Evolutionary conservation across 2,888 invertebrate species (phyloP), one percentile per base, ranked within the genome.

Genomic region (Deladenus siricidicola): DNA sequence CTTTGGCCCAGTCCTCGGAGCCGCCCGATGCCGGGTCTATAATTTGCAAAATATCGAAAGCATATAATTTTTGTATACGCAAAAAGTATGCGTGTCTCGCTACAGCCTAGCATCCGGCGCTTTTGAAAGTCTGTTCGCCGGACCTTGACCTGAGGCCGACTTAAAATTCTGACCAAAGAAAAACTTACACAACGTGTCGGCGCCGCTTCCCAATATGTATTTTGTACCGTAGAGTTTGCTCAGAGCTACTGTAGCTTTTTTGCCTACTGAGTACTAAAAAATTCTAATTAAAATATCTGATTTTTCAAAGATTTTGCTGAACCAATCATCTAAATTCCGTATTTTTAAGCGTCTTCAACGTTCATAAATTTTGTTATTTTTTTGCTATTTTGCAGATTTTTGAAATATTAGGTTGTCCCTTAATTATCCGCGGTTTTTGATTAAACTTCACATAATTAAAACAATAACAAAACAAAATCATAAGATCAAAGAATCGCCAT

Each of bases 1-100:
- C 71, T 51, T 76, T 77, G 17, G 77, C 76, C 78, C 78, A 78
- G 59, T 78, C 78, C 63, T 78, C 77, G 1, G 75, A 74, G 45
- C 78, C 77, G 4, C 78, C 78, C 1, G 77, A 72, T 0, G 76
- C 76, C n/a, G 77, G 76, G 50, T 78, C 72, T 74, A 48, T 26
- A 63, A 48, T 17, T 48, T 6, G 28, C 24, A 24, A 28, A 64
- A 21, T 53, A 2, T 47, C n/a, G 44, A 19, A 26, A 23, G 19
- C n/a, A 28, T n/a, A n/a, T 26, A 49, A 17, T 34, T 49, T 4
- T 14, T 3, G 1, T 63, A 19, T 19, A 59, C 44, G n/a, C n/a
- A n/a, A n/a, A n/a, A n/a, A n/a, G n/a, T 3, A 26, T 10, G 23
- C 1, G 23, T 39, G 8, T 39, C 17, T 14, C 39, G 8, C 17